These are phyloP conservation scores for Galeopsomyia nigrocyanea DNA, from an alignment of 2,888 invertebrate species.

Conservation along the genomic window DNA sequence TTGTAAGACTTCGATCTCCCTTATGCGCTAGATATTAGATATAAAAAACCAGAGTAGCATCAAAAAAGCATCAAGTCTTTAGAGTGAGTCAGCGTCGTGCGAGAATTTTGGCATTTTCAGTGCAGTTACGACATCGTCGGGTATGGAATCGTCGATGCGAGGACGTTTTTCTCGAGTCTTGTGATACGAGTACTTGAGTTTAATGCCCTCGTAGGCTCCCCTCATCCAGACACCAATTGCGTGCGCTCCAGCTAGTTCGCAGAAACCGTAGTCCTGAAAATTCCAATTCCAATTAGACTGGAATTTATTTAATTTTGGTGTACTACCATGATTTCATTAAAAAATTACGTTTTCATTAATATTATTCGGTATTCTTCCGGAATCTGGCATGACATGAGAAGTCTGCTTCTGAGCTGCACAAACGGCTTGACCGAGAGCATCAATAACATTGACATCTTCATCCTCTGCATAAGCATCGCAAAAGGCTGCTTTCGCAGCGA, in stretches of 20 bases:
- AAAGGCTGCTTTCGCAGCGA: constrained; percentile 34
- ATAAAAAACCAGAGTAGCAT: too few relatives aligned
- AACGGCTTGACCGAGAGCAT: constrained; percentile 40
- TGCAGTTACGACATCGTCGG: neutral
- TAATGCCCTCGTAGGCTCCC: constrained; percentile 70
- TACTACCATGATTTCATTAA: neutral
- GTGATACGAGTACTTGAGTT: constrained; percentile 54
- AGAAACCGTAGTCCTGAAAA: constrained; percentile 32
- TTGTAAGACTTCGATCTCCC: too few relatives aligned
- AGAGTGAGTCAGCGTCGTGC: neutral
- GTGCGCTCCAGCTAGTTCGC: constrained; percentile 69
- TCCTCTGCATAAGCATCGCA: constrained; percentile 29
- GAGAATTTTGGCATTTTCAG: constrained; percentile 6
- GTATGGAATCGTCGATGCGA: neutral
- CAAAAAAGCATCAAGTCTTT: constrained; percentile 2
- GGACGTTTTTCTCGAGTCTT: constrained; percentile 1
- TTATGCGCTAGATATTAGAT: too few relatives aligned
- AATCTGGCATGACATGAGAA: constrained; percentile 22
- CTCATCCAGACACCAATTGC: constrained; percentile 74
- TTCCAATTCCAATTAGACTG: neutral
- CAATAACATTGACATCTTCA: constrained; percentile 7
- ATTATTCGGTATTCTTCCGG: constrained; percentile 24
- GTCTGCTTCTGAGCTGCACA: constrained; percentile 35
- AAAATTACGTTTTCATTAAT: constrained; percentile 28
- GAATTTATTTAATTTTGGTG: neutral